These are phyloP conservation scores for Hemithea aestivaria DNA, from an alignment of 2,888 invertebrate genomes.

Conservation along the genomic window DNA sequence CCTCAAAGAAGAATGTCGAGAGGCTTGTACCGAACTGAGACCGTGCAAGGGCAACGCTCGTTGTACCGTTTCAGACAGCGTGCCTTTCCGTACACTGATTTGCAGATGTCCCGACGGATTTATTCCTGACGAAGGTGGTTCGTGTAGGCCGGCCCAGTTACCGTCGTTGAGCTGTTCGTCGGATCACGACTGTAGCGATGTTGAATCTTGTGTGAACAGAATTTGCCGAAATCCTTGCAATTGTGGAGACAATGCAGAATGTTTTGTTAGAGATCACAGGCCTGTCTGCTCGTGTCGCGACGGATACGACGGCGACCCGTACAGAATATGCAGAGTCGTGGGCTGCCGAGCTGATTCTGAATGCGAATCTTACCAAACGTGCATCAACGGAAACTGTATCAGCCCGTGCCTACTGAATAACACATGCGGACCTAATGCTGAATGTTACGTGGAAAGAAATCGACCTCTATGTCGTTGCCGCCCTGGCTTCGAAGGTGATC, in stretches of 20 bases:
- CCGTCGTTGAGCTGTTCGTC: constrained; percentile 87
- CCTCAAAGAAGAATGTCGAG: constrained; percentile 86
- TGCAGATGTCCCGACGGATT: constrained; percentile 93
- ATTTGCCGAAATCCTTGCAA: constrained; percentile 93
- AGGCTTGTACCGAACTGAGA: constrained; percentile 86
- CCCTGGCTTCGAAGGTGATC: constrained; percentile 89
- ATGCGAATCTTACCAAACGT: constrained; percentile 90
- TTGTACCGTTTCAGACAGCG: constrained; percentile 90
- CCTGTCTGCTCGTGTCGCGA: constrained; percentile 92
- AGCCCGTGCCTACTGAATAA: constrained; percentile 90
- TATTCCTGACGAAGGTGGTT: constrained; percentile 88
- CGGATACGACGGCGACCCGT: constrained; percentile 92
- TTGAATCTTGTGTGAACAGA: constrained; percentile 91
- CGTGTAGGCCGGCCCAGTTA: constrained; percentile 85
- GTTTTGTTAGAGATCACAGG: constrained; percentile 89
- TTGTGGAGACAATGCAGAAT: constrained; percentile 91
- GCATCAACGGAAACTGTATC: constrained; percentile 90
- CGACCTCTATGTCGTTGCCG: constrained; percentile 88
- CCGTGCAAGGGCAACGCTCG: constrained; percentile 87
- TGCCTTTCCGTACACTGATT: constrained; percentile 91
- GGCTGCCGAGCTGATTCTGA: constrained; percentile 91
- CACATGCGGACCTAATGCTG: constrained; percentile 89
- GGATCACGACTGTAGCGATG: constrained; percentile 87
- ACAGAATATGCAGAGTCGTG: constrained; percentile 87
- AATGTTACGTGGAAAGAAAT: constrained; percentile 87